Evolutionary conservation across 2,797 vertebrate genomes (phyloP).

Genomic region (Oreonectes daqikongensis): DNA sequence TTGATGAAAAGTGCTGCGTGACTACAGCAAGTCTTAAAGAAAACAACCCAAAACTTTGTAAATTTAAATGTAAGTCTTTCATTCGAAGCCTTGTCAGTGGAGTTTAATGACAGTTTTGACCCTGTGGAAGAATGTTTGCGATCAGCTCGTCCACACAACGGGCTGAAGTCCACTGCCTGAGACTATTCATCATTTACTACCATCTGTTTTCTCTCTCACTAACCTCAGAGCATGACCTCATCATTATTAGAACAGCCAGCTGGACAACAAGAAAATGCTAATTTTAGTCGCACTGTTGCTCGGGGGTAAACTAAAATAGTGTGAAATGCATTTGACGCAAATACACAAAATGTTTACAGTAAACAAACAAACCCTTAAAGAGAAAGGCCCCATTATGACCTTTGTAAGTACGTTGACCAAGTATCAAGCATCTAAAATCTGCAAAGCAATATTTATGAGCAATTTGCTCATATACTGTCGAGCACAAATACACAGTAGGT

Average conservation of each 20-base stretch:
- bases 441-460: constrained; percentile 24
- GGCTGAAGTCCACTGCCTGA: constrained; percentile 19
- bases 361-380: neutral
- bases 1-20: constrained; percentile 8
- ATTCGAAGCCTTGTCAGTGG: constrained; percentile 16
- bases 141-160: neutral
- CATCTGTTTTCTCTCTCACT: constrained; percentile 39
- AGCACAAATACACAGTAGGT: constrained; percentile 32
- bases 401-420: neutral
- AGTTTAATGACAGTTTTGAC: constrained; percentile 33
- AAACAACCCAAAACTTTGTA: neutral
- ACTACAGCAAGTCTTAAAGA: constrained; percentile 20
- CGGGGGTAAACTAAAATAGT: neutral
- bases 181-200: constrained; percentile 36
- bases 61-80: constrained; percentile 14
- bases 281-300: constrained; percentile 9
- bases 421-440: neutral
- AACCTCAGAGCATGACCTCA: constrained; percentile 31
- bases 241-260: constrained; percentile 26
- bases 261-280: constrained; percentile 10
- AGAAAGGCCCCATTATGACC: neutral
- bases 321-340: neutral
- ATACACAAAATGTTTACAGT: neutral
- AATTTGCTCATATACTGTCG: neutral
- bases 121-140: neutral